Evolutionary conservation across 1,140 invertebrate genomes (phyloP).

Genomic region (Drosophila leontia): DNA sequence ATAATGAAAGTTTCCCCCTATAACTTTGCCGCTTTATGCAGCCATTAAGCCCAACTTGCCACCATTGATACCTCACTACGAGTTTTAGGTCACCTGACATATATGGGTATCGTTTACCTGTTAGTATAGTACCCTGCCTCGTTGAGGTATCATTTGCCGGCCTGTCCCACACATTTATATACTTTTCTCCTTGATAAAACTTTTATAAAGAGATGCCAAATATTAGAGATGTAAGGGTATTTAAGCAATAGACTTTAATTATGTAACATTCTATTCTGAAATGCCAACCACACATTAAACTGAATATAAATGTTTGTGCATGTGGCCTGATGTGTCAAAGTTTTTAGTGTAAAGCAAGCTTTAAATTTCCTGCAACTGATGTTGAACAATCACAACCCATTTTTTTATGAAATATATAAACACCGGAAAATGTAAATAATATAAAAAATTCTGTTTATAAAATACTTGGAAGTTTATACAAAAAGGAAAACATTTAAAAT

Average conservation of each 20-base stretch:
- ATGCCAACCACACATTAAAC: background rate
- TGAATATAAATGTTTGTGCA: background rate
- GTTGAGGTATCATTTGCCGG: background rate
- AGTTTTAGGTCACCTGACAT: background rate
- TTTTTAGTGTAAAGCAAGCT: slow-evolving; percentile 1
- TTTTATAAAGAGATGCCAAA: background rate
- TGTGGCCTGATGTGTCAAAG: background rate
- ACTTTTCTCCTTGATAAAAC: background rate
- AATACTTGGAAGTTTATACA: background rate
- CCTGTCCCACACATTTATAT: background rate
- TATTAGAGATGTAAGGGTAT: background rate
- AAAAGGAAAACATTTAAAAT: background rate
- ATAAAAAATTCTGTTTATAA: background rate
- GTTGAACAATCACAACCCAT: background rate
- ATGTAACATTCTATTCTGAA: background rate
- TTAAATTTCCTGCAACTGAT: background rate
- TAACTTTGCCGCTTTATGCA: slow-evolving; percentile 18
- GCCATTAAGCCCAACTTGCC: slow-evolving; percentile 20
- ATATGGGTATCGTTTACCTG: slow-evolving; percentile 5
- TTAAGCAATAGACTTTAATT: background rate
- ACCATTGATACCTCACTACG: background rate
- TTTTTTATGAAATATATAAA: too few relatives aligned
- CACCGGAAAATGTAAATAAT: too few relatives aligned
- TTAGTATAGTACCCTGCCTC: background rate
- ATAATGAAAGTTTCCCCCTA: slow-evolving; percentile 25